phyloP scores from a whole-genome alignment of 2,797 vertebrate genomes.

The Typhlichthys eigenmanni region DNA sequence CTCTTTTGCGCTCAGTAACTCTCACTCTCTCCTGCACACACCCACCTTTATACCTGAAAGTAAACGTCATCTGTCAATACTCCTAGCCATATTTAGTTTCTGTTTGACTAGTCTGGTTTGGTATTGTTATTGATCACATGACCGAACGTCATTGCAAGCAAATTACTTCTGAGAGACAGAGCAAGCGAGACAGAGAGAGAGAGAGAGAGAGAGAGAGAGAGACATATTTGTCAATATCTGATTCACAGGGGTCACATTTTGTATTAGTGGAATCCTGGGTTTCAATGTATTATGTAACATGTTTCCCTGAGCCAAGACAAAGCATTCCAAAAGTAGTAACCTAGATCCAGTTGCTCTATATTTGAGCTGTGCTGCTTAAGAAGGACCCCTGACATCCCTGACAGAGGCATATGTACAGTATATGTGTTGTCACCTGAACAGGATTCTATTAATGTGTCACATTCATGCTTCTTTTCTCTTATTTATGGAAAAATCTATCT shows the following conservation, averaged over 20 bases:
- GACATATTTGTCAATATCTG: neutral
- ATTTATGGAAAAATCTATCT: slow-evolving; percentile 38
- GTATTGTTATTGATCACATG: slow-evolving; percentile 13
- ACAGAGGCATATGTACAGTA: slow-evolving; percentile 25
- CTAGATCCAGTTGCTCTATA: slow-evolving; percentile 49
- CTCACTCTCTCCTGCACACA: slow-evolving; percentile 8
- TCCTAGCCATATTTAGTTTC: slow-evolving; percentile 36
- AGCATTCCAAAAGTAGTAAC: slow-evolving; percentile 54
- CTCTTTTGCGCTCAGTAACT: slow-evolving; percentile 25
- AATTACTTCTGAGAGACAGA: neutral
- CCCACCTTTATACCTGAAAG: slow-evolving; percentile 29
- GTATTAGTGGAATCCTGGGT: slow-evolving; percentile 32
- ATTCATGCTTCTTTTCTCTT: slow-evolving; percentile 42
- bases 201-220: neutral
- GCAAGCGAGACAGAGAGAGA: neutral
- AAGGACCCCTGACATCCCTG: slow-evolving; percentile 47
- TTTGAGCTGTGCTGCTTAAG: slow-evolving; percentile 50
- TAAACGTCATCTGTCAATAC: slow-evolving; percentile 20
- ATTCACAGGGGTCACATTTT: slow-evolving; percentile 21
- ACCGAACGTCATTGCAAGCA: slow-evolving; percentile 11
- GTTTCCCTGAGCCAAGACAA: slow-evolving; percentile 52
- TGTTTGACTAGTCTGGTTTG: slow-evolving; percentile 37
- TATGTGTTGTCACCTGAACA: neutral
- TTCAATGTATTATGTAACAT: slow-evolving; percentile 61
- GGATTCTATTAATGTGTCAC: slow-evolving; percentile 15